Percentiles rank a stretch among this genome's conserved stretches.
phyloP scores from a whole-genome alignment of 2,113 vertebrate genomes.

The Anhinga anhinga region DNA sequence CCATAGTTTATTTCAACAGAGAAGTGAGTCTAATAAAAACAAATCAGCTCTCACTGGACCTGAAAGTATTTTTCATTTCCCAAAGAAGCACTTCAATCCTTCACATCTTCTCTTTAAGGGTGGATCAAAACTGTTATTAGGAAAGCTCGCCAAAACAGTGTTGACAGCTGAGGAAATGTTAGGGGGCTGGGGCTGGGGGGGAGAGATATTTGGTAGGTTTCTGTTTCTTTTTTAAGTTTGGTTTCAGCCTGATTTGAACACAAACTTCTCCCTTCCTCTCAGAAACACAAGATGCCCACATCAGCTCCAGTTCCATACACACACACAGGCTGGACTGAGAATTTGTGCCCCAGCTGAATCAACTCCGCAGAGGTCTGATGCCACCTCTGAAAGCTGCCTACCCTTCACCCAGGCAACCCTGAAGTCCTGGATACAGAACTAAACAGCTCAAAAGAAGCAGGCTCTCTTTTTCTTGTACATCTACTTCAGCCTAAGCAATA shows the following conservation, averaged over 20 bases:
- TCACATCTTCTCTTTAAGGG: background rate
- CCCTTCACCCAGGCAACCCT: background rate
- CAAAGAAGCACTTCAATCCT: background rate
- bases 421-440: background rate
- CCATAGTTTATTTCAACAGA: background rate
- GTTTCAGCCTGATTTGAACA: background rate
- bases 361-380: background rate
- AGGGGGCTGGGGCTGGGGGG: background rate
- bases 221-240: background rate
- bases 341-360: background rate
- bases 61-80: conserved; percentile 27
- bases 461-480: background rate
- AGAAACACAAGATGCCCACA: background rate
- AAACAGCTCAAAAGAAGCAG: background rate
- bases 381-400: background rate
- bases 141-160: background rate
- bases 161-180: background rate
- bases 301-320: background rate
- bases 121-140: background rate
- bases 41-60: conserved; percentile 28
- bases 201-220: background rate
- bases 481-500: background rate
- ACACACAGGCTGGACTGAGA: background rate
- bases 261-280: background rate
- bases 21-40: conserved; percentile 5